Evolutionary conservation across 2,888 invertebrate species (phyloP).

Genomic region (Ophion ellenae): DNA sequence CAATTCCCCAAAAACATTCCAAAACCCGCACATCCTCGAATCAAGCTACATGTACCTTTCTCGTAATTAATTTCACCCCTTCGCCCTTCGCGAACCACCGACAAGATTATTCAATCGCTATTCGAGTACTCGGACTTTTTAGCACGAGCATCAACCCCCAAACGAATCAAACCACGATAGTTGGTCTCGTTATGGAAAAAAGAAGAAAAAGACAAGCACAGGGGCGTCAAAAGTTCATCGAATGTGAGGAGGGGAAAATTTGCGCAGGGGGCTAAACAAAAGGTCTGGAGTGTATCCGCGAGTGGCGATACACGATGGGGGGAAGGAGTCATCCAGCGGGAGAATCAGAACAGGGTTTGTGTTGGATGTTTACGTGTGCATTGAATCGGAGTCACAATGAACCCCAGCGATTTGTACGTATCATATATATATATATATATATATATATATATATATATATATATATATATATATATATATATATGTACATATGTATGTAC

Average conservation of each 20-base stretch:
- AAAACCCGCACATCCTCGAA: not conserved
- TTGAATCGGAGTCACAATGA: constrained; percentile 29
- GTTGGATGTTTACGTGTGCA: constrained; percentile 35
- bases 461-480: not conserved
- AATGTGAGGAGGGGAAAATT: constrained; percentile 18
- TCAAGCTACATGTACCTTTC: not conserved
- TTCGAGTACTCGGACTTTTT: not conserved
- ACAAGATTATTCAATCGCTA: not conserved
- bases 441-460: not conserved
- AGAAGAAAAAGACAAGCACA: constrained; percentile 3
- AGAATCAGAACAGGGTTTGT: constrained; percentile 22
- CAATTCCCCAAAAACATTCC: not conserved
- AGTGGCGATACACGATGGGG: constrained; percentile 27
- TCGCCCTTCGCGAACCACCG: not conserved
- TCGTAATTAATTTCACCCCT: not conserved
- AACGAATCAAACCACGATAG: not conserved
- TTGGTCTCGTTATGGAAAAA: constrained; percentile 9
- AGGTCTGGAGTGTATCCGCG: constrained; percentile 43
- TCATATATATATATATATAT: constrained; percentile 8
- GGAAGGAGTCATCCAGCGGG: constrained; percentile 36
- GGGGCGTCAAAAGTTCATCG: constrained; percentile 27
- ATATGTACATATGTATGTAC: no score
- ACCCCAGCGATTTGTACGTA: constrained; percentile 40
- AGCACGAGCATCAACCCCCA: not conserved
- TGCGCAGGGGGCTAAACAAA: constrained; percentile 15